Evolutionary conservation across 2,113 vertebrate genomes (phyloP).

Genomic region (Labeo rohita): DNA sequence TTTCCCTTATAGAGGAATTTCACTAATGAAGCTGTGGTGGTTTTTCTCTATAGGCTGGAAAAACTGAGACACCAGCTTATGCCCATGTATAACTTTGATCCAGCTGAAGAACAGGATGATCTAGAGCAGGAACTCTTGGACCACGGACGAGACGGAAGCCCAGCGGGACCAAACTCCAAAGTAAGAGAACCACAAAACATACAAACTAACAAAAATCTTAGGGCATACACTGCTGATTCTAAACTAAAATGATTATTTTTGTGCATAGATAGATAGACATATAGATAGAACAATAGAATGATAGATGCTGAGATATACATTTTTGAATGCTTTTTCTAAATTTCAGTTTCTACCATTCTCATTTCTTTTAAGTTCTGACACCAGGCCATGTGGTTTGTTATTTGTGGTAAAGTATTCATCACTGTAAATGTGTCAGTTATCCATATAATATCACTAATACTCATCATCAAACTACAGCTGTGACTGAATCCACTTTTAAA

Average conservation of each 20-base stretch:
- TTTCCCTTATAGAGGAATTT: neutral
- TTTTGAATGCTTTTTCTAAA: neutral
- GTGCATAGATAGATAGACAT: neutral
- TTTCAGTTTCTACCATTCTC: conserved; percentile 52
- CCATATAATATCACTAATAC: neutral
- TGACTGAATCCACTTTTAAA: neutral
- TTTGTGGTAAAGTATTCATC: conserved; percentile 73
- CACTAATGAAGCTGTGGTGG: neutral
- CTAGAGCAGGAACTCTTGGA: conserved; percentile 96
- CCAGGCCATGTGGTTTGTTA: conserved; percentile 61
- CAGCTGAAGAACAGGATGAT: conserved; percentile 95
- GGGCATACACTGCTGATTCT: neutral
- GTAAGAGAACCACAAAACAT: conserved; percentile 55
- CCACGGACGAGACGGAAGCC: conserved; percentile 83
- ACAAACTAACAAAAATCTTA: neutral
- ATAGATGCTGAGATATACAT: no score
- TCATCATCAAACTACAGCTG: neutral
- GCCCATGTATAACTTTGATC: conserved; percentile 99
- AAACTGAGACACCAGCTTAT: conserved; percentile 97
- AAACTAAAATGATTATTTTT: neutral
- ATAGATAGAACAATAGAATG: neutral
- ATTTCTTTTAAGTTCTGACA: conserved; percentile 73
- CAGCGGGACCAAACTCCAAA: conserved; percentile 78
- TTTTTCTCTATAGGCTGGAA: conserved; percentile 81
- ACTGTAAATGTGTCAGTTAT: neutral